Evolutionary conservation across 2,888 invertebrate genomes (phyloP).

Genomic region (Tenodera sinensis): DNA sequence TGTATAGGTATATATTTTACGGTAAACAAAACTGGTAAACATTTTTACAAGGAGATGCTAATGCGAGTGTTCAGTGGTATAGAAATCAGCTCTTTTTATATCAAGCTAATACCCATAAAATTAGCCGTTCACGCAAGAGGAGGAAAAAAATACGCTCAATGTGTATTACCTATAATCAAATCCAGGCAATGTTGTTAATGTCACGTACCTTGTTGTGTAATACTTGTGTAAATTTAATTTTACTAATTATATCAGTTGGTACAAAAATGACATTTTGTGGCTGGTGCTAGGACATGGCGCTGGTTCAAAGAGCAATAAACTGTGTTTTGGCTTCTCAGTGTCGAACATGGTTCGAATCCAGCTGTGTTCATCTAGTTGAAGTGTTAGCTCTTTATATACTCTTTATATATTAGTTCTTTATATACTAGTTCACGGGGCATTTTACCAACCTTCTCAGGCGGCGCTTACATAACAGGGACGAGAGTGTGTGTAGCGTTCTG

Average conservation of each 20-base stretch:
- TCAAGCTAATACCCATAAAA: neutral
- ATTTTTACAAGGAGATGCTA: neutral
- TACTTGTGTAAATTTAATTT: neutral
- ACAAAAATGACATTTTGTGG: neutral
- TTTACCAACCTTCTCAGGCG: too few species aligned
- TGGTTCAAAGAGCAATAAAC: neutral
- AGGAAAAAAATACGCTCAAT: neutral
- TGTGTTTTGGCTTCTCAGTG: too few species aligned
- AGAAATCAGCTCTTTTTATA: neutral
- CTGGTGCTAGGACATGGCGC: neutral
- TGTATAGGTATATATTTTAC: neutral
- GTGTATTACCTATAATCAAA: neutral
- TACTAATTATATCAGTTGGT: neutral
- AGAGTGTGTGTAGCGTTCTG: too few species aligned
- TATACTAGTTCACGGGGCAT: too few species aligned
- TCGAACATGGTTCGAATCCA: too few species aligned
- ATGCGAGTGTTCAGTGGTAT: neutral
- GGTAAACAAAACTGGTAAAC: neutral
- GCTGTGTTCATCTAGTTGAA: too few species aligned
- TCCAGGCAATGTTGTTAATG: neutral
- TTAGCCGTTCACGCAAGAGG: neutral
- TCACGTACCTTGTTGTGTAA: neutral
- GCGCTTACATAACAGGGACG: too few species aligned
- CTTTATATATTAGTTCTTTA: too few species aligned
- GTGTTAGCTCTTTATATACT: too few species aligned